A percentile compares a stretch with the other conserved stretches of the same genome.
Conservation (phyloP, 2,113 vertebrate species). For the Oxyruncus cristatus region DNA sequence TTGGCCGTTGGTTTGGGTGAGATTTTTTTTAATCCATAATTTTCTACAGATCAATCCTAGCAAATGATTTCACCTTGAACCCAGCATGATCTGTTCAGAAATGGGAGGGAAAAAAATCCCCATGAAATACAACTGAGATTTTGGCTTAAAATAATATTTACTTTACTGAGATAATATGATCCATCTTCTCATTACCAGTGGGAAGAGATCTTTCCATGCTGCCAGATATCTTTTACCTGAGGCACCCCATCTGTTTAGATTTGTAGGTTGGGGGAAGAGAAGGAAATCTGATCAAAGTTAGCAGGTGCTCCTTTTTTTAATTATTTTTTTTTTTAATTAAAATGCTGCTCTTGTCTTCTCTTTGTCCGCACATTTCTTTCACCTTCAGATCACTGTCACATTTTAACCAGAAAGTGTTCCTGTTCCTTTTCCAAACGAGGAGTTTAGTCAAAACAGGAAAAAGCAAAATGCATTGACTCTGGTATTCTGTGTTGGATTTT, state of each 20-base stretch:
- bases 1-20: background rate
- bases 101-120: background rate
- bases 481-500: background rate
- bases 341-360: slow-evolving; percentile 40
- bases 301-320: slow-evolving; percentile 44
- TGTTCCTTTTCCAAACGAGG: background rate
- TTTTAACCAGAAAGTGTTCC: slow-evolving; percentile 1
- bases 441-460: background rate
- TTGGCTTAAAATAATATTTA: slow-evolving; percentile 46
- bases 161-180: slow-evolving; percentile 36
- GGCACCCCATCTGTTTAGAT: slow-evolving; percentile 61
- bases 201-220: slow-evolving; percentile 10
- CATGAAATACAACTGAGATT: background rate
- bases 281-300: slow-evolving; percentile 57
- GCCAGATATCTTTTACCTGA: slow-evolving; percentile 47
- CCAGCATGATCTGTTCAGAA: background rate
- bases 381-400: slow-evolving; percentile 19
- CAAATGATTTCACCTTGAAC: background rate
- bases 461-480: background rate
- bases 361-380: slow-evolving; percentile 4
- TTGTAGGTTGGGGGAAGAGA: slow-evolving; percentile 12
- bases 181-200: slow-evolving; percentile 30
- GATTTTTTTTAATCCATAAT: background rate
- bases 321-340: background rate
- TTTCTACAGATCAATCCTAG: background rate